A percentile compares a stretch with the other conserved stretches of the same genome.
Conservation (phyloP, 2,888 invertebrate species). For the Eupithecia subumbrata region DNA sequence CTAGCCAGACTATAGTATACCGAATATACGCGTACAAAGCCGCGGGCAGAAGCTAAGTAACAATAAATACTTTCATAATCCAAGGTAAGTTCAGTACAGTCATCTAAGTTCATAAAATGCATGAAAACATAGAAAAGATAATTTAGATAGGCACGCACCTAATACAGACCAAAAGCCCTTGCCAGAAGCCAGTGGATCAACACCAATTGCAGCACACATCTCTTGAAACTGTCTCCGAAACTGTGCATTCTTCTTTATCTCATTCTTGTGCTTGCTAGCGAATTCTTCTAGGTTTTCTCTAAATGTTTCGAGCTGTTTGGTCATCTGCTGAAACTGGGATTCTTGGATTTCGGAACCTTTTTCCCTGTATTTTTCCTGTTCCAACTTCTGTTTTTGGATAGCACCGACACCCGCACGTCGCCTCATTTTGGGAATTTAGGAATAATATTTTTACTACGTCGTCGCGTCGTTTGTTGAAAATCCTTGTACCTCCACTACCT, state of each 20-base stretch:
- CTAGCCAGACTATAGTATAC: no score
- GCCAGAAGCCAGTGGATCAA: conserved; percentile 97
- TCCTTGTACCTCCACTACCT: neutral
- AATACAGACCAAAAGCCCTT: conserved; percentile 99
- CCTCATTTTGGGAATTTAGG: conserved; percentile 83
- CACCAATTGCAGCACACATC: conserved; percentile 99
- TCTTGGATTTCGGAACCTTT: conserved; percentile 97
- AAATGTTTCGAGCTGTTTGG: conserved; percentile 96
- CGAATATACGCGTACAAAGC: no score
- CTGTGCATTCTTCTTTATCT: conserved; percentile 96
- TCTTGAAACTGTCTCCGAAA: conserved; percentile 98
- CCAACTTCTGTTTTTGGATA: conserved; percentile 93
- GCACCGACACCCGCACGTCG: conserved; percentile 94
- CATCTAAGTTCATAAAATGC: neutral
- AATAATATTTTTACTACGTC: neutral
- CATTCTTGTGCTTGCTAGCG: conserved; percentile 96
- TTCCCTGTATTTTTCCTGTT: conserved; percentile 95
- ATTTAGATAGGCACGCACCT: conserved; percentile 59
- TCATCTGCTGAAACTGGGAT: conserved; percentile 95
- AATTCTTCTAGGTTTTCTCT: conserved; percentile 96
- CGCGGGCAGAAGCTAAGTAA: no score
- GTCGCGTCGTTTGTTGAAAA: no score
- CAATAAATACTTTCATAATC: no score
- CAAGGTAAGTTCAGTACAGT: neutral
- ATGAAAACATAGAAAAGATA: neutral